These are phyloP conservation scores for Ciona savignyi DNA, from an alignment of 23 tunicate genomes.

Conservation along the genomic window DNA sequence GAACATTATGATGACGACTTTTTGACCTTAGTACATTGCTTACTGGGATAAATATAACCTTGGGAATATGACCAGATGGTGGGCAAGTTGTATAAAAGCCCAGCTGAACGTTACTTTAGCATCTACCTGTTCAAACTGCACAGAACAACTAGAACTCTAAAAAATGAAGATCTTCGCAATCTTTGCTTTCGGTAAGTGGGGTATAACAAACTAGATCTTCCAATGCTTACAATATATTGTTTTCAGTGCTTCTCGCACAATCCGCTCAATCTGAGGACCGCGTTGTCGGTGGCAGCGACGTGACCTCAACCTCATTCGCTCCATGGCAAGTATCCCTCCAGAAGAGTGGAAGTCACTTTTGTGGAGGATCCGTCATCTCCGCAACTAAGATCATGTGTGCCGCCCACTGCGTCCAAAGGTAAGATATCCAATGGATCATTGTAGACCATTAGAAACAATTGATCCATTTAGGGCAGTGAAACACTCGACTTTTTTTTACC, in stretches of 20 bases:
- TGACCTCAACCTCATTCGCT: slow-evolving; percentile 3
- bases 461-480: too few species aligned
- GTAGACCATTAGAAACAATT: too few species aligned
- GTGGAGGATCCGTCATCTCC: slow-evolving; percentile 52
- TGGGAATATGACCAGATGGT: neutral
- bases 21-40: too few species aligned
- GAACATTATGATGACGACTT: too few species aligned
- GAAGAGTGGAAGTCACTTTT: slow-evolving; percentile 39
- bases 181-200: neutral
- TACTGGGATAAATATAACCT: neutral
- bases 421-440: too few species aligned
- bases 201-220: too few species aligned
- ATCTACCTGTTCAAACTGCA: neutral
- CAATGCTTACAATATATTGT: neutral
- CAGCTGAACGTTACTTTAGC: neutral
- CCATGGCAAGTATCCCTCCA: slow-evolving; percentile 77
- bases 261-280: neutral
- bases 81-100: neutral
- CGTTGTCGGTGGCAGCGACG: neutral
- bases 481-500: too few species aligned
- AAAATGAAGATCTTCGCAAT: neutral
- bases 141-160: neutral
- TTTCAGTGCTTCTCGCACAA: neutral
- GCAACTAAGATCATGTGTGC: slow-evolving; percentile 55
- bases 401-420: slow-evolving; percentile 40